Conservation (phyloP, 2,113 vertebrate genomes). For the Geococcyx californianus region DNA sequence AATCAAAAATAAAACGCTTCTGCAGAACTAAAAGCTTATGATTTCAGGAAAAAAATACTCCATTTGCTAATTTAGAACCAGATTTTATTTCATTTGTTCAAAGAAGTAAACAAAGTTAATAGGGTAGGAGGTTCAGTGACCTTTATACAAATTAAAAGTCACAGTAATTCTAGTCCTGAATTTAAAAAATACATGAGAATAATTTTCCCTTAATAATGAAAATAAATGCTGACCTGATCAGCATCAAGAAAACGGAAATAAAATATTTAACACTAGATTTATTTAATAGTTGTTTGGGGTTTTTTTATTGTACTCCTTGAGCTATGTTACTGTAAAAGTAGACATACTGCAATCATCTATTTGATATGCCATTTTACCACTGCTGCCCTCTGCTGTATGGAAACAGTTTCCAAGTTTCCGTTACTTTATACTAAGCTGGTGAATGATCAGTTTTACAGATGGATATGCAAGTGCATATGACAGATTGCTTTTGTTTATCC, state of each 20-base stretch:
- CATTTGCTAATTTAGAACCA: neutral
- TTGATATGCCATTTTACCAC: neutral
- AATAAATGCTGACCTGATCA: neutral
- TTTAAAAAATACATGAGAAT: neutral
- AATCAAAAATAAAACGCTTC: constrained; percentile 20
- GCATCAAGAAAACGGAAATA: neutral
- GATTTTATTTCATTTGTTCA: neutral
- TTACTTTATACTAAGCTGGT: neutral
- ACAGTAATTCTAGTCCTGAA: neutral
- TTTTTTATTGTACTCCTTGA: neutral
- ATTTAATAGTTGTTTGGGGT: neutral
- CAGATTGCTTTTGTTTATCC: neutral
- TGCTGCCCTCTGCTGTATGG: constrained; percentile 53
- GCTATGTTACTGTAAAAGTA: neutral
- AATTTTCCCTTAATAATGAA: neutral
- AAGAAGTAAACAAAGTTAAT: neutral
- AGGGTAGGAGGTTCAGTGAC: neutral
- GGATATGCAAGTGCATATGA: neutral
- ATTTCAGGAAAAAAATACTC: neutral
- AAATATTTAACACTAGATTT: neutral
- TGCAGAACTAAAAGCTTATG: neutral
- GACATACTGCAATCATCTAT: neutral
- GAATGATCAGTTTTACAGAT: neutral
- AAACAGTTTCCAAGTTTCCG: neutral
- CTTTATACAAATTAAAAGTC: neutral